Evolutionary conservation across 2,888 invertebrate species (phyloP).

Genomic region (Acrocyrtus sp.): DNA sequence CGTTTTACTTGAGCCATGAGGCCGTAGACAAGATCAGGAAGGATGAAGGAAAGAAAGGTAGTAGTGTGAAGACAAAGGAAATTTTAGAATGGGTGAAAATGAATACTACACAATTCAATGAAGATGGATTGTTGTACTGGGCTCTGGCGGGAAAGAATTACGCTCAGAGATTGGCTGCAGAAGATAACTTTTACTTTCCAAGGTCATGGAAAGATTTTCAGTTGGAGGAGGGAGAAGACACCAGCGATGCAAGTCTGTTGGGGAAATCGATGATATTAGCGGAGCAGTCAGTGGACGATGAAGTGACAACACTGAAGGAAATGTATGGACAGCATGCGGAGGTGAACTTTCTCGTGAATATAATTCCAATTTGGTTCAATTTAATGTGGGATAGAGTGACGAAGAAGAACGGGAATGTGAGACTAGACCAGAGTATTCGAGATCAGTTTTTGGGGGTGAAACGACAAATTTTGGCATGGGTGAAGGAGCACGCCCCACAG

Average conservation of each 20-base stretch:
- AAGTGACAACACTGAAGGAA: conserved; percentile 23
- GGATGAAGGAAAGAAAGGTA: background rate
- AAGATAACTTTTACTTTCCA: conserved; percentile 13
- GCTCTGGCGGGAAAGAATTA: conserved; percentile 18
- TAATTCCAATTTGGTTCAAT: conserved; percentile 19
- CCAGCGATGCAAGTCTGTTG: too few relatives aligned
- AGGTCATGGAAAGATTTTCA: background rate
- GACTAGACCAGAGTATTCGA: background rate
- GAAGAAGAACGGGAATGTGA: background rate
- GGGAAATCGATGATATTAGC: background rate
- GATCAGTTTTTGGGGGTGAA: background rate
- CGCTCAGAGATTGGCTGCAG: conserved; percentile 11
- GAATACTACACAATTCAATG: conserved; percentile 18
- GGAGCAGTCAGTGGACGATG: conserved; percentile 19
- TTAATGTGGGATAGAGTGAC: background rate
- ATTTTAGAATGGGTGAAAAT: conserved; percentile 19
- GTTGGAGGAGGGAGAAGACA: background rate
- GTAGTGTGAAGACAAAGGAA: background rate
- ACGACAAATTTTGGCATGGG: background rate
- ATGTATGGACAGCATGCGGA: conserved; percentile 21
- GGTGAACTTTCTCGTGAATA: background rate
- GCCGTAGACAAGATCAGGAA: conserved; percentile 27
- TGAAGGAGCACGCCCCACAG: background rate
- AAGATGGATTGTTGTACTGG: conserved; percentile 30
- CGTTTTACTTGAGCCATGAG: conserved; percentile 52